Evolutionary conservation across 2,797 vertebrate species (phyloP), one percentile per base, ranked within the genome.

Genomic region (Huso huso): DNA sequence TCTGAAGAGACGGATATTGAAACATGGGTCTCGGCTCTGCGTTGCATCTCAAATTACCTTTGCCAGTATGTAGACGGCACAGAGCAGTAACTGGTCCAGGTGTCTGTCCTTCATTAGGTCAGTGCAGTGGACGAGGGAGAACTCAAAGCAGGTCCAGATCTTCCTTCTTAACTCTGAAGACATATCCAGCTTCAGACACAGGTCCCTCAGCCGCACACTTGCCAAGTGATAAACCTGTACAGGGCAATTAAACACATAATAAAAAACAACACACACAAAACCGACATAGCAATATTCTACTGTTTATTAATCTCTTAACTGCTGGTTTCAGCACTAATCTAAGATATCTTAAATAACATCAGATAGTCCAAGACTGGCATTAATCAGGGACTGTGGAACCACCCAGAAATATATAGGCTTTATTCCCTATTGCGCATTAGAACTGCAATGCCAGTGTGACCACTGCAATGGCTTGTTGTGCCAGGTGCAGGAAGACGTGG

Each of bases 141-240:
- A 93, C 66, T 97, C 96, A 59, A 99, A 98, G 70, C 94, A 94
- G 0, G 96, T 99, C 96, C 96, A 99, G 71, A 98, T 96, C 71
- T 96, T 99, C 69, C 92, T 89, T 9, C 95, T 84, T 66, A 97
- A 79, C 61, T 98, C 95, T 1, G 90, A 84, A 4, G 93, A 87
- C 74, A 97, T 87, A 74, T 98, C 96, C 82, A 97, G 9, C 69
- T 93, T 97, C 59, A 93, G 68, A 68, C 96, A 98, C 60, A 99
- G 76, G 59, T 99, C 96, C 51, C 94, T 88, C 72, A 98, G 80
- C 12, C 96, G 94, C 48, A 98, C 96, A 0, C 96, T 98, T 64
- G 93, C 93, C 82, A 97, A 86, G 71, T 98, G 96, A 75, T 99
- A 99, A 6, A 96, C 94, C 96, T 99, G 82, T 10, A 62, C 4